phyloP scores from a whole-genome alignment of 2,888 invertebrate species.

The Noctua fimbriata region DNA sequence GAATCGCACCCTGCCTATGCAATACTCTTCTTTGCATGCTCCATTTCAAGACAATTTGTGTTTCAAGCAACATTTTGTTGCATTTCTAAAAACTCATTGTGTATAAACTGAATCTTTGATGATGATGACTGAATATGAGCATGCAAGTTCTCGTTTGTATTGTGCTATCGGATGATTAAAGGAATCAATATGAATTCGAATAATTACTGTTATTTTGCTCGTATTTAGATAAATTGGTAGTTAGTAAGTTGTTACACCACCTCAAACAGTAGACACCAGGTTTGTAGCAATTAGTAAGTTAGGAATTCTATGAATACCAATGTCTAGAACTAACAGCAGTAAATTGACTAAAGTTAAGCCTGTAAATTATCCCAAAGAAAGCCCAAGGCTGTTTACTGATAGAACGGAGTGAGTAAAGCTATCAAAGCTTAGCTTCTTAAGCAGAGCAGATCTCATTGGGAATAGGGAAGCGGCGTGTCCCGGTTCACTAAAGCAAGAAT shows the following conservation, averaged over 20 bases:
- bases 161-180: not conserved
- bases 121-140: too few species aligned
- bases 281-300: slow-evolving; percentile 23
- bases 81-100: not conserved
- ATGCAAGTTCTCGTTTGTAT: too few species aligned
- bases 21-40: not conserved
- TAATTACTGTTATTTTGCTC: not conserved
- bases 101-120: not conserved
- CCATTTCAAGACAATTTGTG: not conserved
- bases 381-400: not conserved
- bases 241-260: not conserved
- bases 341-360: not conserved
- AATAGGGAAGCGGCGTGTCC: not conserved
- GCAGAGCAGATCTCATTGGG: not conserved
- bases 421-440: not conserved
- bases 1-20: not conserved
- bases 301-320: slow-evolving; percentile 32
- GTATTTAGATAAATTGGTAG: not conserved
- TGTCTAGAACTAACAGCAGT: slow-evolving; percentile 5
- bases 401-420: not conserved
- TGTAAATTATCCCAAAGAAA: not conserved
- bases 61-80: not conserved
- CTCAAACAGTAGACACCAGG: not conserved
- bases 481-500: not conserved
- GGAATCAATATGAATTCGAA: not conserved